A percentile compares a stretch with the other conserved stretches of the same genome.
These are phyloP conservation scores for Eurypyga helias DNA, from an alignment of 2,113 vertebrate genomes.

Conservation along the genomic window DNA sequence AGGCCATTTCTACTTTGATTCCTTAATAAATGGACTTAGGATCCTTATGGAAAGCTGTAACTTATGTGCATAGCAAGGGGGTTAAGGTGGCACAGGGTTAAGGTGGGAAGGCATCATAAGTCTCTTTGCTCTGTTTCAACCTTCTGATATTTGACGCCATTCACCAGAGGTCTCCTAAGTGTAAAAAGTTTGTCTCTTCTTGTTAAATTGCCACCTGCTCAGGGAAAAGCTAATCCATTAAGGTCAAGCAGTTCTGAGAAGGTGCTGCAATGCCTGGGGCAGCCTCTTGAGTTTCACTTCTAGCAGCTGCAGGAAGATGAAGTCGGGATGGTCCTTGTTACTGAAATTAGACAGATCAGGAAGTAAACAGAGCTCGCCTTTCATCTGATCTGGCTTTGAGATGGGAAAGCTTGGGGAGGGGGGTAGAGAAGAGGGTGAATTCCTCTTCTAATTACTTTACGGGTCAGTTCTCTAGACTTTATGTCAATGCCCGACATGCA, in stretches of 20 bases:
- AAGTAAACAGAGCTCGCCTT: conserved; percentile 93
- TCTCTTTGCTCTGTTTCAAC: conserved; percentile 25
- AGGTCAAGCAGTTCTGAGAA: conserved; percentile 83
- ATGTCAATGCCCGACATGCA: conserved; percentile 88
- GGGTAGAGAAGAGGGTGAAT: conserved; percentile 80
- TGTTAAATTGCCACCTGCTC: conserved; percentile 86
- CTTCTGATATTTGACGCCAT: conserved; percentile 70
- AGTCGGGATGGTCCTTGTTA: conserved; percentile 88
- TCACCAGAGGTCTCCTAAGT: conserved; percentile 73
- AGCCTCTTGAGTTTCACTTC: conserved; percentile 86
- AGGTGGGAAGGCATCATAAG: conserved; percentile 15
- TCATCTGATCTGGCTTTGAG: conserved; percentile 87
- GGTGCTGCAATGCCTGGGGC: conserved; percentile 78
- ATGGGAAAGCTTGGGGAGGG: conserved; percentile 64
- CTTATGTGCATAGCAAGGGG: neutral
- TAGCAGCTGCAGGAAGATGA: conserved; percentile 88
- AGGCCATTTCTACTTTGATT: conserved; percentile 53
- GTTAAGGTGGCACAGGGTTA: conserved; percentile 38
- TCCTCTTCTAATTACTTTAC: conserved; percentile 94
- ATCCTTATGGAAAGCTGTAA: neutral
- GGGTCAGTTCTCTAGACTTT: conserved; percentile 87
- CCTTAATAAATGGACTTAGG: conserved; percentile 34
- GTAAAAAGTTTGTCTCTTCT: conserved; percentile 84
- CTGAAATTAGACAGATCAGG: conserved; percentile 95
- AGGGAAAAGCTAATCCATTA: conserved; percentile 88